Percentiles rank a stretch among this genome's conserved stretches.
Conservation (phyloP, 2,888 invertebrate species). For the Bombylius discolor region DNA sequence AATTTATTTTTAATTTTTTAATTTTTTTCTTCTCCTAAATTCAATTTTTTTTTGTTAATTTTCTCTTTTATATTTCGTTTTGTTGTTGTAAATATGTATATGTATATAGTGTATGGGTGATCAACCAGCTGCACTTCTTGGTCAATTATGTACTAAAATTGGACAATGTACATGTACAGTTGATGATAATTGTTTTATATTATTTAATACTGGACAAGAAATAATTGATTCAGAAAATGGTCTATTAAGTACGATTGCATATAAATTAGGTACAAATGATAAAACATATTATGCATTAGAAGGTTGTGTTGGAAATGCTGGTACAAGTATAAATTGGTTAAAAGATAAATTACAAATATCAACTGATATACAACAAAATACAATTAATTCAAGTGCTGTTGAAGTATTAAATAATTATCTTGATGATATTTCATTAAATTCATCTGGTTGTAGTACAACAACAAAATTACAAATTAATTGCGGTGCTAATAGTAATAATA, state of each 20-base stretch:
- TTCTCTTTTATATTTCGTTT: no score
- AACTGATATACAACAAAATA: conserved; percentile 40
- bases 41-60: not conserved
- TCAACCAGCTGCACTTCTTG: conserved; percentile 87
- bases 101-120: conserved; percentile 71
- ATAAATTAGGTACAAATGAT: conserved; percentile 61
- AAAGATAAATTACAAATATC: conserved; percentile 69
- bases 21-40: not conserved
- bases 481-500: not conserved
- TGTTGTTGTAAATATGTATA: not conserved
- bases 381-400: conserved; percentile 25
- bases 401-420: conserved; percentile 29
- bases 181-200: conserved; percentile 88
- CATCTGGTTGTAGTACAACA: conserved; percentile 17
- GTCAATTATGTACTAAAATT: conserved; percentile 76
- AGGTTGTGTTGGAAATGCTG: conserved; percentile 80
- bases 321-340: conserved; percentile 77
- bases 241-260: conserved; percentile 81
- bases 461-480: not conserved
- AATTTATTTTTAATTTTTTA: no score
- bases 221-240: conserved; percentile 75
- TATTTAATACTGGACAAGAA: conserved; percentile 79
- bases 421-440: conserved; percentile 31
- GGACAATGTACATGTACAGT: conserved; percentile 92
- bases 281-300: conserved; percentile 78